Evolutionary conservation across 2,113 vertebrate genomes (phyloP).

Genomic region (Prionailurus bengalensis): DNA sequence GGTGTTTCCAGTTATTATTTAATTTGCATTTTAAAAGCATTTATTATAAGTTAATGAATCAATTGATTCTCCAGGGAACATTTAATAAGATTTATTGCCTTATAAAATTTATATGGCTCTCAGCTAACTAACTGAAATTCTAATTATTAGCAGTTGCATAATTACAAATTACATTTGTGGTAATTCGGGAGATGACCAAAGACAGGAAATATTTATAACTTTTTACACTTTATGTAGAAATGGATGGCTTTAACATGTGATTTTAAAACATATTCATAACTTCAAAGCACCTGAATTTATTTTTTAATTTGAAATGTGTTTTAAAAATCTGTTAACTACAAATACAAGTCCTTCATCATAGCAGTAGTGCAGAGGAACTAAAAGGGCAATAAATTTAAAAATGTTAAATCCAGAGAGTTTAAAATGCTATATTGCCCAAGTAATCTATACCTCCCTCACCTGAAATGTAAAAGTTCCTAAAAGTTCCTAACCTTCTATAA

Average conservation of each 20-base stretch:
- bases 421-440: not conserved
- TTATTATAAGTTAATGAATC: conserved; percentile 87
- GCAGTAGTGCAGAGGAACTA: not conserved
- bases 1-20: conserved; percentile 73
- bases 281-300: not conserved
- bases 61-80: conserved; percentile 82
- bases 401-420: not conserved
- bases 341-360: not conserved
- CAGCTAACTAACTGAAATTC: conserved; percentile 76
- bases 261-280: not conserved
- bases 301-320: conserved; percentile 9
- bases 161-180: conserved; percentile 72
- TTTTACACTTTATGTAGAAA: not conserved
- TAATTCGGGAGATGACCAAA: conserved; percentile 35
- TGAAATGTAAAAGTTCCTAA: not conserved
- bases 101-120: conserved; percentile 83
- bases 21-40: conserved; percentile 85
- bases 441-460: not conserved
- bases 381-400: not conserved
- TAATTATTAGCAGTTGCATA: conserved; percentile 74
- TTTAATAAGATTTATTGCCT: conserved; percentile 85
- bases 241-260: not conserved
- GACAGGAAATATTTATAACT: not conserved
- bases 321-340: not conserved
- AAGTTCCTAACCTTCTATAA: not conserved